phyloP scores from a whole-genome alignment of 1,140 invertebrate species.

The Manduca sexta region DNA sequence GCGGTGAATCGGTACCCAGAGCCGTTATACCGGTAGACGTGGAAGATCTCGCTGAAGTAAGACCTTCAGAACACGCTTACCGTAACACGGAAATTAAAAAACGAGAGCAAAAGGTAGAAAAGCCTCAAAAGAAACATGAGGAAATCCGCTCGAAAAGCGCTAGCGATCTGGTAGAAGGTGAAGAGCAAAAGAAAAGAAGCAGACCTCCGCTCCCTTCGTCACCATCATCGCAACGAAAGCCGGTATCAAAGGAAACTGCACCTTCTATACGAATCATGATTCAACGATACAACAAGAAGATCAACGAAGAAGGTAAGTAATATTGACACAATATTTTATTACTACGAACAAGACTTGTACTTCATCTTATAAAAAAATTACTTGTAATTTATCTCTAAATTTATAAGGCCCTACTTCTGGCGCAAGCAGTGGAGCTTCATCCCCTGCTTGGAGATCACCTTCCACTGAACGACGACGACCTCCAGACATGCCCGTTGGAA shows the following conservation, averaged over 20 bases:
- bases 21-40: conserved; percentile 68
- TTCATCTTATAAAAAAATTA: not conserved
- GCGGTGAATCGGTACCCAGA: conserved; percentile 67
- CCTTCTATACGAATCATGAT: conserved; percentile 80
- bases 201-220: conserved; percentile 74
- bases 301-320: conserved; percentile 68
- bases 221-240: conserved; percentile 71
- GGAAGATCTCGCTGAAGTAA: conserved; percentile 62
- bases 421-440: conserved; percentile 74
- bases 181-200: conserved; percentile 44
- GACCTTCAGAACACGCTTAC: conserved; percentile 27
- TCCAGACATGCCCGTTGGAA: conserved; percentile 73
- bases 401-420: conserved; percentile 56
- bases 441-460: conserved; percentile 77
- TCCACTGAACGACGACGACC: conserved; percentile 72
- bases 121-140: conserved; percentile 18
- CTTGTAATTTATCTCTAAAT: conserved; percentile 5
- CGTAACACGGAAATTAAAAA: conserved; percentile 14
- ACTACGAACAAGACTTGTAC: no score
- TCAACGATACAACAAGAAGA: conserved; percentile 77
- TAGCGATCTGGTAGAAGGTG: conserved; percentile 46
- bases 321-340: not conserved
- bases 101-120: conserved; percentile 10
- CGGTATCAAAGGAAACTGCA: conserved; percentile 75
- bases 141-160: conserved; percentile 36